phyloP scores from a whole-genome alignment of 1,140 invertebrate species.

The Drosophila asahinai region DNA sequence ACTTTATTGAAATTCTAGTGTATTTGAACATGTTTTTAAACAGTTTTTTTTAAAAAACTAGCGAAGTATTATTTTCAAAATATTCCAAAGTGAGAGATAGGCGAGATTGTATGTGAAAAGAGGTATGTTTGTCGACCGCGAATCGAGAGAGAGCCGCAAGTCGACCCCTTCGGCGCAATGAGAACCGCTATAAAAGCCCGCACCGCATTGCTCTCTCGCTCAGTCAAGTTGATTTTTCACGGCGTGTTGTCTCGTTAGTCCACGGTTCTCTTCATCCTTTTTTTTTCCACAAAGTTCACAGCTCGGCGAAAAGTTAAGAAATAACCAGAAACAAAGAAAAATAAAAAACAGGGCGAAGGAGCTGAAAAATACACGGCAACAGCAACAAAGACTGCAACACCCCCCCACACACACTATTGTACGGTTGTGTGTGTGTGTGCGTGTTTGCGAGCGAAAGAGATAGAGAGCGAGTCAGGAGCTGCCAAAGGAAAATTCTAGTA shows the following conservation, averaged over 20 bases:
- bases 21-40: not conserved
- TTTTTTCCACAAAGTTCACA: constrained; percentile 26
- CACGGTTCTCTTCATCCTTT: constrained; percentile 28
- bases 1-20: not conserved
- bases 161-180: not conserved
- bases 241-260: constrained; percentile 38
- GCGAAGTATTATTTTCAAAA: not conserved
- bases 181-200: constrained; percentile 20
- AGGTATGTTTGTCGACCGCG: too few relatives aligned
- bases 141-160: not conserved
- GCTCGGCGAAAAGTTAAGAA: constrained; percentile 14
- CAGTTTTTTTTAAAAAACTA: not conserved
- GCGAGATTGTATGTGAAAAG: too few relatives aligned
- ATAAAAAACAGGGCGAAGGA: constrained; percentile 7
- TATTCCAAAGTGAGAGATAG: not conserved
- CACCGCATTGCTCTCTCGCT: constrained; percentile 18
- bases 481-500: constrained; percentile 18
- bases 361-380: constrained; percentile 4
- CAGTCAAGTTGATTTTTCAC: constrained; percentile 61
- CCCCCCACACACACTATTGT: constrained; percentile 33
- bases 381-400: constrained; percentile 19
- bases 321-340: constrained; percentile 6
- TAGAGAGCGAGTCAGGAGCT: constrained; percentile 10
- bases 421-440: constrained; percentile 33
- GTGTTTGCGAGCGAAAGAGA: constrained; percentile 12